phyloP scores from a whole-genome alignment of 2,797 vertebrate genomes.

The Sus cebifrons region DNA sequence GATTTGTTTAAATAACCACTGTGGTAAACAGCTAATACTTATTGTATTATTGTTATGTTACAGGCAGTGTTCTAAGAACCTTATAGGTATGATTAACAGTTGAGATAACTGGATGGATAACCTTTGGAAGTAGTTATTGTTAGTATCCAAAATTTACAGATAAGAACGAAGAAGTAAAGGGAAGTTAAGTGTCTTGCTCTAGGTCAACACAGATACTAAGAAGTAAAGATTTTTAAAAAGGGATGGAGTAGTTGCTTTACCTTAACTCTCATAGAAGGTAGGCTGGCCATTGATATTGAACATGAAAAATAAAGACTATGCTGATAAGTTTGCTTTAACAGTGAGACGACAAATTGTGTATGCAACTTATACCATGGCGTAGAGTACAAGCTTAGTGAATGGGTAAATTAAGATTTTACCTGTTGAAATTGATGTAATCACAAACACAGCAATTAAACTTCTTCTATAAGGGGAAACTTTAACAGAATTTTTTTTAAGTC shows the following conservation, averaged over 20 bases:
- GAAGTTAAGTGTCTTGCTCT: constrained; percentile 25
- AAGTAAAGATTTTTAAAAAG: not conserved
- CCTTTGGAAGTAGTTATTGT: not conserved
- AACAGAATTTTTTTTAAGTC: constrained; percentile 18
- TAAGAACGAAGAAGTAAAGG: constrained; percentile 10
- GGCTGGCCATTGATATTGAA: not conserved
- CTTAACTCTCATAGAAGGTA: not conserved
- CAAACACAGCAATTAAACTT: not conserved
- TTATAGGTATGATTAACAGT: not conserved
- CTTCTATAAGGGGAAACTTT: not conserved
- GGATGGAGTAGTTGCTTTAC: fast-evolving
- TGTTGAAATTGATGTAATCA: not conserved
- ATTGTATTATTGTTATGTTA: not conserved
- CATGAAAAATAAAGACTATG: not conserved
- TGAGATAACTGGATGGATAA: not conserved
- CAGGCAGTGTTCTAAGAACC: not conserved
- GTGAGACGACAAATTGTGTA: not conserved
- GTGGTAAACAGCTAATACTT: not conserved
- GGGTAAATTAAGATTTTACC: not conserved
- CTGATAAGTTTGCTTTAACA: not conserved
- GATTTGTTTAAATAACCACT: not conserved
- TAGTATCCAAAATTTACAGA: not conserved
- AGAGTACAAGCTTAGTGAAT: not conserved
- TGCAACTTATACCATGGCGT: not conserved
- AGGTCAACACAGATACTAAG: not conserved